Evolutionary conservation across 2,888 invertebrate species (phyloP), one percentile per base, ranked within the genome.

Genomic region (Coenonympha arcania): DNA sequence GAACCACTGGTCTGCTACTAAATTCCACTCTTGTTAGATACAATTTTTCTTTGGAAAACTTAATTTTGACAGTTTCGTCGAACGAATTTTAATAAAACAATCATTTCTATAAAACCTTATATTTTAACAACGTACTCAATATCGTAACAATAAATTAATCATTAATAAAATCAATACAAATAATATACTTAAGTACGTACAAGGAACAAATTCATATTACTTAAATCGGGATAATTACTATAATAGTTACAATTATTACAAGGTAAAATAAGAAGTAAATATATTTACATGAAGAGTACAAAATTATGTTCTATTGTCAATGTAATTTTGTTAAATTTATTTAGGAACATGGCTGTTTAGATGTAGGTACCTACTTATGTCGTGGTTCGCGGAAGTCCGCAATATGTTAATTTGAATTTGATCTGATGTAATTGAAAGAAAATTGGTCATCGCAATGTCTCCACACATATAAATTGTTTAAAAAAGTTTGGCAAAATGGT

Each of bases 61-160:
- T n/a, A n/a, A n/a, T n/a, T n/a, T n/a, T n/a, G n/a, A n/a, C n/a
- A n/a, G n/a, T n/a, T n/a, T n/a, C n/a, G n/a, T n/a, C n/a, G n/a
- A n/a, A n/a, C n/a, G n/a, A n/a, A n/a, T n/a, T n/a, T n/a, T n/a
- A n/a, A n/a, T 58, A 51, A 63, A 63, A 65, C 61, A 59, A 46
- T 16, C 19, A 20, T 4, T 59, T 60, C 62, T 57, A 61, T 60
- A 61, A 68, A 66, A 59, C 63, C 66, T 65, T 65, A 64, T 66
- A 79, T 79, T 68, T 71, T 74, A 81, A 79, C 79, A 84, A 83
- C 76, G 71, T 76, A 75, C 62, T 68, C 11, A 26, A 26, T 73
- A 72, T 74, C 60, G 60, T 72, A 80, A 79, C 79, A 83, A 83
- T 82, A 79, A 80, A 76, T 77, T 79, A 68, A 51, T 77, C 78